Percentiles rank a stretch among this genome's conserved stretches.
Conservation (phyloP, 2,888 invertebrate genomes). For the Junonia oenone region DNA sequence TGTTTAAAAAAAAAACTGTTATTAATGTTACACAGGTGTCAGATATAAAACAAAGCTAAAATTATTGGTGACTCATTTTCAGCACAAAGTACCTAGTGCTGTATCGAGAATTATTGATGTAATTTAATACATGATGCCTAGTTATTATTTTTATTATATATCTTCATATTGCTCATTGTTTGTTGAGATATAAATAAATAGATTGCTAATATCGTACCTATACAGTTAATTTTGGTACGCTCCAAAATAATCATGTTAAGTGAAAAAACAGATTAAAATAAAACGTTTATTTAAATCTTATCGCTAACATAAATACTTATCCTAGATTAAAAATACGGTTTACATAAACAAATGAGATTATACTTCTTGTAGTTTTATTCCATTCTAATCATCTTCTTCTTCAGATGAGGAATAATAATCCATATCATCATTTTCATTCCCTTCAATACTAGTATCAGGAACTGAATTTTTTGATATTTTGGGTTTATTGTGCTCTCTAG, state of each 20-base stretch:
- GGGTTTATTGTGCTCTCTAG: slow-evolving; percentile 26
- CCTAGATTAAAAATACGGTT: not conserved
- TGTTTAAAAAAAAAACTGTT: slow-evolving; percentile 19
- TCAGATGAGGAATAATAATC: slow-evolving; percentile 30
- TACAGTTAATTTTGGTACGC: not conserved
- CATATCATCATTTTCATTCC: slow-evolving; percentile 38
- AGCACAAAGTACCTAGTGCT: slow-evolving; percentile 2
- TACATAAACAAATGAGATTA: not conserved
- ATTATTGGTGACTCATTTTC: slow-evolving; percentile 24
- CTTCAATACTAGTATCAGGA: slow-evolving; percentile 36
- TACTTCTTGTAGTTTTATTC: no score
- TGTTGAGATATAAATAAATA: not conserved
- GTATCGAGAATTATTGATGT: slow-evolving; percentile 7
- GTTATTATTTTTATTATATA: not conserved
- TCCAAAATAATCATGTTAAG: not conserved
- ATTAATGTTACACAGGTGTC: slow-evolving; percentile 31
- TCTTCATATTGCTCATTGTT: not conserved
- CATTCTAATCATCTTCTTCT: slow-evolving; percentile 27
- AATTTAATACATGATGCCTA: not conserved
- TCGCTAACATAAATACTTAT: slow-evolving; percentile 4
- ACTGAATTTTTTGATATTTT: slow-evolving; percentile 24
- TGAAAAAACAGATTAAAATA: not conserved
- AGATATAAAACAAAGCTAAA: slow-evolving; percentile 30
- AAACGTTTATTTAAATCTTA: not conserved
- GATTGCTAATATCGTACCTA: not conserved